Evolutionary conservation across 1,140 invertebrate genomes (phyloP), one percentile per base, ranked within the genome.

Genomic region (Lordiphosa mommai): DNA sequence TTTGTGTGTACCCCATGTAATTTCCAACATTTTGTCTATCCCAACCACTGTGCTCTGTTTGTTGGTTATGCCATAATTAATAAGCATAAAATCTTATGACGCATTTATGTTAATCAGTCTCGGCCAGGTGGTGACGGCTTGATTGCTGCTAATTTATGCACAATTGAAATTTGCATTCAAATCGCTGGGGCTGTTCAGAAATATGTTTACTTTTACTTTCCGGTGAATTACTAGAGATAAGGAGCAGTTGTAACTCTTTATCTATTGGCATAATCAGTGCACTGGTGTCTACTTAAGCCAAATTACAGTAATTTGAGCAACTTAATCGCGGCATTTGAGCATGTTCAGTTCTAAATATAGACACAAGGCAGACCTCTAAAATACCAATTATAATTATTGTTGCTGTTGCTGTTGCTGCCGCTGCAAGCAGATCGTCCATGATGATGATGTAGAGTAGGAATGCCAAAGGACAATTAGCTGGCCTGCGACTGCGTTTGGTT

Each of bases 391-490:
- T 84, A 61, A 72, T 46, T 47, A 59, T 61, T 65, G 74, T 56
- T 70, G 33, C 50, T 57, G 47, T 55, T 41, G 40, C 37, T 20
- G 48, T 33, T 60, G 57, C 33, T 60, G 60, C 53, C 52, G 49
- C 61, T 57, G 27, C 52, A 30, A 41, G 55, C 41, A 29, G 58
- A 80, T 59, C 70, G 8, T 34, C 46, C 37, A 40, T 51, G 59
- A 76, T 61, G 68, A 80, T 69, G 63, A 77, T 72, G 68, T 64
- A 51, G 73, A 82, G 61, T 29, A 72, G 77, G 77, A 84, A 82
- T 82, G 72, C 77, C 72, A 72, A 77, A 84, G 77, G 77, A 84
- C 72, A 84, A 84, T 84, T 84, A 84, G 72, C 64, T 41, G 59
- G 10, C 23, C 23, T 1, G 23, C 5, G 23, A 5, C 49, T 59